Evolutionary conservation across 37 sponge, comb jelly and placozoan genomes (phyloP).

Genomic region (Mnemiopsis leidyi): DNA sequence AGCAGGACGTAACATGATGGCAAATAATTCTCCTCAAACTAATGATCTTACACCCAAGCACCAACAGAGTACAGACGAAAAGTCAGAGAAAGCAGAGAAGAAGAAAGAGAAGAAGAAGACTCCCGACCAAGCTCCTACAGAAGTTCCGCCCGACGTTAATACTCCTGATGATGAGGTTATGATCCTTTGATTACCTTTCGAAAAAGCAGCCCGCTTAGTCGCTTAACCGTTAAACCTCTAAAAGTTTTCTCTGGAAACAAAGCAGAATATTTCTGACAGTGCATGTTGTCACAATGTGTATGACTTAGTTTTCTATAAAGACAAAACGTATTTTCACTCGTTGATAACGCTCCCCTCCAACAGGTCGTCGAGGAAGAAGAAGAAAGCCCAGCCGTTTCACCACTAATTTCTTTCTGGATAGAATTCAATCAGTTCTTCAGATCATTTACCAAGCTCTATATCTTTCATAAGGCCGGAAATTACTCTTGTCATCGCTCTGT

Average conservation of each 20-base stretch:
- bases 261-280: too few species aligned
- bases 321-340: too few species aligned
- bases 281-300: too few species aligned
- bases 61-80: slow-evolving; percentile 44
- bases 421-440: slow-evolving; percentile 34
- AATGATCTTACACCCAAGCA: not conserved
- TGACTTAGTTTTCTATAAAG: too few species aligned
- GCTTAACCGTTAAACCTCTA: too few species aligned
- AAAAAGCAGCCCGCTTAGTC: too few species aligned
- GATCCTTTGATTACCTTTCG: too few species aligned
- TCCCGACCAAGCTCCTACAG: not conserved
- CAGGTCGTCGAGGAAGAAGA: slow-evolving; percentile 45
- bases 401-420: slow-evolving; percentile 51
- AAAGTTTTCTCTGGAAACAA: too few species aligned
- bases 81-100: slow-evolving; percentile 63
- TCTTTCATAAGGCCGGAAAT: slow-evolving; percentile 13
- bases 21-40: too few species aligned
- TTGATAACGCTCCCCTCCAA: too few species aligned
- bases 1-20: too few species aligned
- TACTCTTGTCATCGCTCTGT: slow-evolving; percentile 35
- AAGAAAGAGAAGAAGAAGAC: slow-evolving; percentile 65
- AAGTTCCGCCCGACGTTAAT: not conserved
- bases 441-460: not conserved
- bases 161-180: slow-evolving; percentile 7
- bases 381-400: not conserved